A percentile compares a stretch with the other conserved stretches of the same genome.
Conservation (phyloP, 64 coral and sea anemone species). For the Porites lutea region DNA sequence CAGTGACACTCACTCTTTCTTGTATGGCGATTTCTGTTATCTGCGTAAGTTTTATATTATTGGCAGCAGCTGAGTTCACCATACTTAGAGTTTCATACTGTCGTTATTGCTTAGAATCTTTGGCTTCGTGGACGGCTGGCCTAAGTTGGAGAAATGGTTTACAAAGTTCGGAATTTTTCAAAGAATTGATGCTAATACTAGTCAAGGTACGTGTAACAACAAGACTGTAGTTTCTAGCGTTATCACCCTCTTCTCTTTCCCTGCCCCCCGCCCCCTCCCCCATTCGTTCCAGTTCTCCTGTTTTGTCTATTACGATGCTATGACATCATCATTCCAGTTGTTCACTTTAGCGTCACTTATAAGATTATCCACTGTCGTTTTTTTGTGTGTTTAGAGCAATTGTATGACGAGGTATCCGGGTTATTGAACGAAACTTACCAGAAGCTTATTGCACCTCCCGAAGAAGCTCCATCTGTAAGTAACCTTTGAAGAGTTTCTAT, state of each 20-base stretch:
- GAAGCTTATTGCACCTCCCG: conserved; percentile 82
- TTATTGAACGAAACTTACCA: conserved; percentile 84
- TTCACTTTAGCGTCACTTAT: not conserved
- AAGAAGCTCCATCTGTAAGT: conserved; percentile 80
- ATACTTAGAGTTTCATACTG: not conserved
- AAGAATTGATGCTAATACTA: conserved; percentile 76
- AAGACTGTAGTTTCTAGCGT: not conserved
- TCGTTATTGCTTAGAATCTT: conserved; percentile 62
- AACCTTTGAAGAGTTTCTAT: not conserved
- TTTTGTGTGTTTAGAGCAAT: conserved; percentile 50
- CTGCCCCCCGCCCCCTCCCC: not conserved
- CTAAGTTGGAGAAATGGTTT: conserved; percentile 99
- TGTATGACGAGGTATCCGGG: conserved; percentile 83
- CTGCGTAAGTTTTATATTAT: too few species aligned
- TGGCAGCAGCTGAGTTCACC: too few species aligned
- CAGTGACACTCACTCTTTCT: too few species aligned
- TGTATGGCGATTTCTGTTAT: too few species aligned
- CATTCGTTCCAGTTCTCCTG: too few species aligned
- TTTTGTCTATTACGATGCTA: too few species aligned
- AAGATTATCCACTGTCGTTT: not conserved
- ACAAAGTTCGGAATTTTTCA: conserved; percentile 87
- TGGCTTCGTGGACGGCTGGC: conserved; percentile 93
- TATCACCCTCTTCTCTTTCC: not conserved
- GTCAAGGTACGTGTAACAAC: conserved; percentile 53
- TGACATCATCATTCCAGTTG: too few species aligned